These are phyloP conservation scores for Laothoe populi DNA, from an alignment of 2,888 invertebrate species.

Conservation along the genomic window DNA sequence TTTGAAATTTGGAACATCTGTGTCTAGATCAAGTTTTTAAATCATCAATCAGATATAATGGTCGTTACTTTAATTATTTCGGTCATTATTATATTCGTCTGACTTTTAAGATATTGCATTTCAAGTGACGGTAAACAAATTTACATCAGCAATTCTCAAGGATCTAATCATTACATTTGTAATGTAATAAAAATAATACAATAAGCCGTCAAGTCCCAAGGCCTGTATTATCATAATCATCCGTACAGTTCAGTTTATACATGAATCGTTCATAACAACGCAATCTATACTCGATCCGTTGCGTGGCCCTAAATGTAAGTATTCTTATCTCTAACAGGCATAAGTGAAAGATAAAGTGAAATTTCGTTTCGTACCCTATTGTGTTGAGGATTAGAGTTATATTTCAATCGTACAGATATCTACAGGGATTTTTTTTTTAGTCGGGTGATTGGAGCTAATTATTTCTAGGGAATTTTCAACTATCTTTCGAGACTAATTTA, in stretches of 20 bases:
- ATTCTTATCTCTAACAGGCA: constrained; percentile 16
- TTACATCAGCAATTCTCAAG: background rate
- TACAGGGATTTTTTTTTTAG: background rate
- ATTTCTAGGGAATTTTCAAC: background rate
- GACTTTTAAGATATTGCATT: background rate
- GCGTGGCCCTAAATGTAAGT: constrained; percentile 25
- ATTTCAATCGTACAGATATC: constrained; percentile 12
- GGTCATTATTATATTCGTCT: background rate
- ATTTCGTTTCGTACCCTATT: constrained; percentile 20
- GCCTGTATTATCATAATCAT: constrained; percentile 30
- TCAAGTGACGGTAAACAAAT: background rate
- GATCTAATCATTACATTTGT: constrained; percentile 7
- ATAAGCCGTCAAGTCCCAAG: constrained; percentile 26
- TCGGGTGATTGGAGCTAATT: background rate
- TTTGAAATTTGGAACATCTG: constrained; percentile 20
- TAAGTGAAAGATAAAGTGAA: constrained; percentile 25
- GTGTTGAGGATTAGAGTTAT: constrained; percentile 5
- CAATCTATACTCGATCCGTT: constrained; percentile 26
- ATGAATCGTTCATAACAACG: constrained; percentile 21
- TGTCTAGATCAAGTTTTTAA: background rate
- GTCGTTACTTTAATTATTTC: background rate
- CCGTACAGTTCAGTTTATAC: constrained; percentile 26
- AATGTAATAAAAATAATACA: constrained; percentile 22
- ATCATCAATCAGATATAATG: background rate
- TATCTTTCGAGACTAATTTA: background rate